phyloP scores from a whole-genome alignment of 2,797 vertebrate species.

The Gymnothorax javanicus region DNA sequence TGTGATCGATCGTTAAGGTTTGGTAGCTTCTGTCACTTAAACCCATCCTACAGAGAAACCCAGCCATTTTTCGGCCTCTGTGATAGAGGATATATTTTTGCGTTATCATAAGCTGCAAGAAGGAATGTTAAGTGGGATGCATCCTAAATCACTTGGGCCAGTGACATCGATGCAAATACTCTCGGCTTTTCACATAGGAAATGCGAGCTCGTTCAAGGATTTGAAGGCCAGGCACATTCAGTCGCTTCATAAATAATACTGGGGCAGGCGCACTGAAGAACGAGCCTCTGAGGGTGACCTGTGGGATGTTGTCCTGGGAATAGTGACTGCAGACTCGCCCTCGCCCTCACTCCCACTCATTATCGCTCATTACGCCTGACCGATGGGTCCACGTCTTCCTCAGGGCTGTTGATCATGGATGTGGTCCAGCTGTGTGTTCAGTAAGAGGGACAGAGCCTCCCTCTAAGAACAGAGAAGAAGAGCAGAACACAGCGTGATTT shows the following conservation, averaged over 20 bases:
- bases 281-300: background rate
- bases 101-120: background rate
- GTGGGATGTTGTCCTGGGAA: background rate
- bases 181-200: slow-evolving; percentile 15
- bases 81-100: background rate
- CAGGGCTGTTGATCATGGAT: background rate
- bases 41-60: background rate
- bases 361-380: background rate
- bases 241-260: background rate
- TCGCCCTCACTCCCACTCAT: background rate
- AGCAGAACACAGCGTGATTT: background rate
- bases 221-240: background rate
- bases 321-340: background rate
- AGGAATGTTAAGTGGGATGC: slow-evolving; percentile 2
- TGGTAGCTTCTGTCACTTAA: background rate
- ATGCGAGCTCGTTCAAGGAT: background rate
- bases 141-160: slow-evolving; percentile 7
- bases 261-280: background rate
- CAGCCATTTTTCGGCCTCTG: background rate
- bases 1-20: background rate
- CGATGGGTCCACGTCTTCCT: background rate
- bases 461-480: background rate
- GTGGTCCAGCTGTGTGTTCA: background rate
- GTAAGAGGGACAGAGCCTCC: background rate
- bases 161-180: background rate